Conservation (phyloP, 2,888 invertebrate genomes). For the Laothoe populi region DNA sequence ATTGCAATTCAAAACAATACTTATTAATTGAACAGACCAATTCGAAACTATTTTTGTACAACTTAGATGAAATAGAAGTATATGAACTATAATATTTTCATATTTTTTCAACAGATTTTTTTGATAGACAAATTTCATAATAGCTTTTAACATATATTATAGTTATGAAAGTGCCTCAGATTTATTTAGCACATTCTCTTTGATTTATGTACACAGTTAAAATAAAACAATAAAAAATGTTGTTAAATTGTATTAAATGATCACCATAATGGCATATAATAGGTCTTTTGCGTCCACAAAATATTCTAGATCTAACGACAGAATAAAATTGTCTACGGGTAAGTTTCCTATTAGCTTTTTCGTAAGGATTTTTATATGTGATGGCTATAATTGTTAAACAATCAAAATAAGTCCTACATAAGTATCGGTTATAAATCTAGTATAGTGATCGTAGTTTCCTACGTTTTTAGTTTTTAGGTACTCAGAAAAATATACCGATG, state of each 20-base stretch:
- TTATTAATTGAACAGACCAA: too few species aligned
- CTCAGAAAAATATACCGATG: background rate
- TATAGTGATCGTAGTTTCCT: slow-evolving; percentile 5
- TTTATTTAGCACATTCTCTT: background rate
- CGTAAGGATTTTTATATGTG: slow-evolving; percentile 28
- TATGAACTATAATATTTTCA: background rate
- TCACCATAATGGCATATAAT: slow-evolving; percentile 54
- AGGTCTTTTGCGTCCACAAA: slow-evolving; percentile 52
- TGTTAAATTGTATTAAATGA: slow-evolving; percentile 77
- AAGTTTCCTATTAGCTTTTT: slow-evolving; percentile 42
- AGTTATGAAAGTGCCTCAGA: too few species aligned
- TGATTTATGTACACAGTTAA: slow-evolving; percentile 31
- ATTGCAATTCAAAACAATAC: background rate
- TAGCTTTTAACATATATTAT: too few species aligned
- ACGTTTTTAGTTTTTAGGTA: slow-evolving; percentile 18
- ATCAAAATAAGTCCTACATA: slow-evolving; percentile 13
- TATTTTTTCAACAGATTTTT: background rate
- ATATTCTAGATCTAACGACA: slow-evolving; percentile 39
- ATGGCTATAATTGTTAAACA: slow-evolving; percentile 16
- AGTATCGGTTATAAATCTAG: slow-evolving; percentile 20
- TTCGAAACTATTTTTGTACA: too few species aligned
- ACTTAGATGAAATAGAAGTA: background rate
- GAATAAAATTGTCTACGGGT: slow-evolving; percentile 38
- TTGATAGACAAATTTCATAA: too few species aligned
- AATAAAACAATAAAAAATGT: slow-evolving; percentile 57